phyloP scores from a whole-genome alignment of 1,140 invertebrate genomes.

The Atta texana region DNA sequence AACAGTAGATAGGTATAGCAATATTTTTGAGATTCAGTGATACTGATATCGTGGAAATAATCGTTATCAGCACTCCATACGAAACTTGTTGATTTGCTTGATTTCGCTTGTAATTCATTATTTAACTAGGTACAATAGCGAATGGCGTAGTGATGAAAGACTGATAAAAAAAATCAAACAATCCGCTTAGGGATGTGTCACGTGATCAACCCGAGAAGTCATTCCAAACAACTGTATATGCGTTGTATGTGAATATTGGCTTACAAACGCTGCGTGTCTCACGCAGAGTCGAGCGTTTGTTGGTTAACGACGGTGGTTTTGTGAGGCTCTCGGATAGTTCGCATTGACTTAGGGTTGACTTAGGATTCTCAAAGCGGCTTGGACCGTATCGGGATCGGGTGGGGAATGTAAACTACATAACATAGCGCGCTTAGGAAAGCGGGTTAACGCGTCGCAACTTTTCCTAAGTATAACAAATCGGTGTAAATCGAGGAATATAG shows the following conservation, averaged over 20 bases:
- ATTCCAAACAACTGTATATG: neutral
- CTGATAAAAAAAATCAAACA: slow-evolving; percentile 39
- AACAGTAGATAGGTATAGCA: neutral
- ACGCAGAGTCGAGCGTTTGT: slow-evolving; percentile 12
- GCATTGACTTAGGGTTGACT: slow-evolving; percentile 74
- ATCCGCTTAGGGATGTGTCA: slow-evolving; percentile 24
- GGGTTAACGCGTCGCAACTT: slow-evolving; percentile 64
- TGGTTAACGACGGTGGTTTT: slow-evolving; percentile 41
- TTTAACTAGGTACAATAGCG: slow-evolving; percentile 9
- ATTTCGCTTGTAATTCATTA: slow-evolving; percentile 31
- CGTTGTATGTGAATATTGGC: slow-evolving; percentile 4
- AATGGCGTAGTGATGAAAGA: neutral
- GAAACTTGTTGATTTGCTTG: neutral
- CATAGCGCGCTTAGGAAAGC: slow-evolving; percentile 59
- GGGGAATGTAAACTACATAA: slow-evolving; percentile 73
- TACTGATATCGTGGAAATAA: slow-evolving; percentile 2
- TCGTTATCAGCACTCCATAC: neutral
- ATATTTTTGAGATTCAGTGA: neutral
- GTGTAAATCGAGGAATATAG: neutral
- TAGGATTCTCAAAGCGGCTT: slow-evolving; percentile 67
- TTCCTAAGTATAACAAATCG: slow-evolving; percentile 62
- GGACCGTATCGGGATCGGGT: slow-evolving; percentile 67
- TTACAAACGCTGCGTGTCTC: slow-evolving; percentile 44
- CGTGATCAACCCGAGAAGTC: slow-evolving; percentile 18
- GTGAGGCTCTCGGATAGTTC: slow-evolving; percentile 49